These are phyloP conservation scores for Venturia canescens DNA, from an alignment of 1,140 invertebrate species.

Conservation along the genomic window DNA sequence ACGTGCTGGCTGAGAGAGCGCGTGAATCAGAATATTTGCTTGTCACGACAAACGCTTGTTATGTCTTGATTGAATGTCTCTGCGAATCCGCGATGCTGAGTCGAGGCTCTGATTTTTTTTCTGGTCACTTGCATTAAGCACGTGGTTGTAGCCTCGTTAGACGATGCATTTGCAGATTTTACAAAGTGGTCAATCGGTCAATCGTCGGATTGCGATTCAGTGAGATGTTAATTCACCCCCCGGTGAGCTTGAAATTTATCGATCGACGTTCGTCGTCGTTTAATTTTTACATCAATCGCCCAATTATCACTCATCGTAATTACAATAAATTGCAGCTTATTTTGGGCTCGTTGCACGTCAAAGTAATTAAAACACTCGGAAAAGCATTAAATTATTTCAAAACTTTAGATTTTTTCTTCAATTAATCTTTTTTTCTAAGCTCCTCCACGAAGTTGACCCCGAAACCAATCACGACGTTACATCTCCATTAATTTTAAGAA, in stretches of 20 bases:
- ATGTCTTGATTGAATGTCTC: slow-evolving; percentile 26
- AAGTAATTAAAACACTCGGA: no score
- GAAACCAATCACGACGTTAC: no score
- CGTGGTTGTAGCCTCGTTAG: slow-evolving; percentile 28
- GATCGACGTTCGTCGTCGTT: not conserved
- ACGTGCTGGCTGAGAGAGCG: not conserved
- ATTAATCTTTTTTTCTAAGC: no score
- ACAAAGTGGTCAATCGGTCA: slow-evolving; percentile 14
- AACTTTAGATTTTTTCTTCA: no score
- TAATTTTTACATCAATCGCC: not conserved
- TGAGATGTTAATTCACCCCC: not conserved
- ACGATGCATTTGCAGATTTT: slow-evolving; percentile 38
- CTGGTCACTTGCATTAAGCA: not conserved
- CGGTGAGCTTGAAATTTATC: no score
- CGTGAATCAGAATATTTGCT: slow-evolving; percentile 13
- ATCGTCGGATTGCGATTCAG: not conserved
- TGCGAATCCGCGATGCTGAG: slow-evolving; percentile 10
- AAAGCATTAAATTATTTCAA: no score
- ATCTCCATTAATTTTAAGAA: no score
- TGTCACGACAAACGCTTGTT: slow-evolving; percentile 28
- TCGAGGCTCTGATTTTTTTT: not conserved
- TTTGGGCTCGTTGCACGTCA: no score
- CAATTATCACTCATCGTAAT: not conserved
- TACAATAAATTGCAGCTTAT: not conserved
- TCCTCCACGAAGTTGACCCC: no score